These are phyloP conservation scores for Silurus lanzhouensis DNA, from an alignment of 2,797 vertebrate species.

Conservation along the genomic window DNA sequence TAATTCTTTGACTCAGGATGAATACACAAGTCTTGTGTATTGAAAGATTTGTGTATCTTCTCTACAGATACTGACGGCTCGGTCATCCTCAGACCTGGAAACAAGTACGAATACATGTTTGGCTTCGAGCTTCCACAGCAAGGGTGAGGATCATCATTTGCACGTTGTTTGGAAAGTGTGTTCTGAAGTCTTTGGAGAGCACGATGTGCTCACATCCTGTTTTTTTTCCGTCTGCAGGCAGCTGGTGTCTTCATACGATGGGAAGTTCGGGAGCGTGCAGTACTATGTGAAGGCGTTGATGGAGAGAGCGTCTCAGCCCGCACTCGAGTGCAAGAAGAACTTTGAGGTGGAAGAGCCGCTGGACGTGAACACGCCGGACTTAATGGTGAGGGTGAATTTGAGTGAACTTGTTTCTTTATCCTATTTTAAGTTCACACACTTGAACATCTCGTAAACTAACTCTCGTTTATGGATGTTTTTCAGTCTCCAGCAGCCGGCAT, in stretches of 20 bases:
- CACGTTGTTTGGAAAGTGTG: too few relatives aligned
- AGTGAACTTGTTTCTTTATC: too few relatives aligned
- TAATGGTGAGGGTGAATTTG: conserved; percentile 79
- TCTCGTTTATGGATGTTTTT: background rate
- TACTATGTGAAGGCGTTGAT: conserved; percentile 87
- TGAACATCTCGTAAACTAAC: too few relatives aligned
- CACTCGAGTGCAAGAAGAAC: conserved; percentile 77
- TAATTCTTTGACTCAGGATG: too few relatives aligned
- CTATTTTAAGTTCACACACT: too few relatives aligned
- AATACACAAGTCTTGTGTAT: background rate
- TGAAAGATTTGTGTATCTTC: background rate
- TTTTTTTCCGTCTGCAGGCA: conserved; percentile 69
- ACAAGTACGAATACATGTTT: conserved; percentile 87
- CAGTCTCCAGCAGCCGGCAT: conserved; percentile 89
- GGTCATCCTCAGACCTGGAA: conserved; percentile 86
- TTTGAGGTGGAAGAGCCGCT: conserved; percentile 94
- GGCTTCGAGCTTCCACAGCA: conserved; percentile 90
- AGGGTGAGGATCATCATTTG: conserved; percentile 76
- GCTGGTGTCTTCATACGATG: conserved; percentile 91
- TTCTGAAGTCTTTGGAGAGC: too few relatives aligned
- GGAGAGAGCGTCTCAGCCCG: conserved; percentile 77
- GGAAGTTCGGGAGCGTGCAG: conserved; percentile 90
- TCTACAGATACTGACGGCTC: conserved; percentile 82
- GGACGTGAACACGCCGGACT: conserved; percentile 89
- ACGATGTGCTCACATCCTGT: background rate